These are phyloP conservation scores for Patella depressa DNA, from an alignment of 2,888 invertebrate species.

Conservation along the genomic window DNA sequence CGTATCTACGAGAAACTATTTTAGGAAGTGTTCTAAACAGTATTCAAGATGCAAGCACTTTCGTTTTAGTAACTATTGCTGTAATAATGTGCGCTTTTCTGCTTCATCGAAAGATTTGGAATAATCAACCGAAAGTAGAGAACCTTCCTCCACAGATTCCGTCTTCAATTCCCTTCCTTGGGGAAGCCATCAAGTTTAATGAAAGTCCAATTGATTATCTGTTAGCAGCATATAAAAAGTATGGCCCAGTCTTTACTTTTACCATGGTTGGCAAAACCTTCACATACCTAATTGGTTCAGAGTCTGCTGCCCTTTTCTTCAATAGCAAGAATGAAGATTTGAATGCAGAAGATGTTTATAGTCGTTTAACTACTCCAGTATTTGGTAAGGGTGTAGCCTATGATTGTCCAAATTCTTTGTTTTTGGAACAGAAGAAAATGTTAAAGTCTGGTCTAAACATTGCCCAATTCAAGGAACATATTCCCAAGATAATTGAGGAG, in stretches of 20 bases:
- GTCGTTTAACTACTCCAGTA: conserved; percentile 61
- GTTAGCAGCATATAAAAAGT: conserved; percentile 58
- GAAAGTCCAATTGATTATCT: conserved; percentile 60
- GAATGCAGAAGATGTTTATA: conserved; percentile 66
- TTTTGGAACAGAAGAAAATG: conserved; percentile 66
- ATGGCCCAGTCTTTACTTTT: conserved; percentile 67
- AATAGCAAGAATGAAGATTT: conserved; percentile 65
- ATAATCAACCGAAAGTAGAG: background rate
- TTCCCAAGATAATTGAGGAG: conserved; percentile 60
- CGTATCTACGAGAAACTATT: background rate
- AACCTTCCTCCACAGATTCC: conserved; percentile 46
- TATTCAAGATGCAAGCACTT: background rate
- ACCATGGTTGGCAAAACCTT: conserved; percentile 67
- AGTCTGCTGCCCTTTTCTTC: conserved; percentile 58
- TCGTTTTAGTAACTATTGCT: background rate
- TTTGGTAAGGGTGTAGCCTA: conserved; percentile 67
- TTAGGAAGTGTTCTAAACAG: background rate
- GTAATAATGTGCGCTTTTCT: background rate
- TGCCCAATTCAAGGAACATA: conserved; percentile 57
- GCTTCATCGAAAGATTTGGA: background rate
- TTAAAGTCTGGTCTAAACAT: conserved; percentile 65
- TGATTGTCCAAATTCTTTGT: conserved; percentile 62
- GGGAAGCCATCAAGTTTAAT: conserved; percentile 61
- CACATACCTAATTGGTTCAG: conserved; percentile 63
- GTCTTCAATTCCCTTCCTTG: conserved; percentile 58